These are phyloP conservation scores for Conops quadrifasciatus DNA, from an alignment of 2,888 invertebrate genomes.

Conservation along the genomic window DNA sequence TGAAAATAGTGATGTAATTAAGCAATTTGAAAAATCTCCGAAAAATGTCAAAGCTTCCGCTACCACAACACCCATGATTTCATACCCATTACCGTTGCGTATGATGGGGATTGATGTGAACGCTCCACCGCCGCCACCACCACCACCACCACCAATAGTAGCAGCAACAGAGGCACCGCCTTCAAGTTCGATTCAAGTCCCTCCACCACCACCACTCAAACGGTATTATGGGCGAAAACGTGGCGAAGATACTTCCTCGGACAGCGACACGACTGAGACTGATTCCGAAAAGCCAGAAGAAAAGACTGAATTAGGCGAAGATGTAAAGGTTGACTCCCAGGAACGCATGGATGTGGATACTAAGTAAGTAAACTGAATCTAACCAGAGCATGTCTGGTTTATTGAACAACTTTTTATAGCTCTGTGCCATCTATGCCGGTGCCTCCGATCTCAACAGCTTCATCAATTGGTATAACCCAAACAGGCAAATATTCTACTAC, in stretches of 20 bases:
- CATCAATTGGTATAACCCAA: conserved; percentile 63
- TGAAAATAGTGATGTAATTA: background rate
- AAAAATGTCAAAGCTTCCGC: background rate
- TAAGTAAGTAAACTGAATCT: conserved; percentile 54
- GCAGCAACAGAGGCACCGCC: conserved; percentile 28
- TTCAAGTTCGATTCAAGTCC: conserved; percentile 4
- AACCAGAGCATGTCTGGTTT: background rate
- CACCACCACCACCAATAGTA: background rate
- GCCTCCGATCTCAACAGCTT: conserved; percentile 66
- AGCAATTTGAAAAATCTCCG: conserved; percentile 3
- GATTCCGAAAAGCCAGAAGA: conserved; percentile 48
- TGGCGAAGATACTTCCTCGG: conserved; percentile 67
- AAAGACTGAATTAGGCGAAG: conserved; percentile 38
- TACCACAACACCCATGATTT: conserved; percentile 45
- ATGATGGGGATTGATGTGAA: conserved; percentile 40
- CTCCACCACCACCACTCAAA: conserved; percentile 65
- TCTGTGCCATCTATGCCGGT: conserved; percentile 60
- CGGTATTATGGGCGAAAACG: conserved; percentile 70
- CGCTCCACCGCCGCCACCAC: conserved; percentile 38
- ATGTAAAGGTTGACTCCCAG: conserved; percentile 57
- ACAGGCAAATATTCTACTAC: conserved; percentile 63
- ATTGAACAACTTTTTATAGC: conserved; percentile 47
- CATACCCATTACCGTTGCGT: conserved; percentile 51
- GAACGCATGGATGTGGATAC: conserved; percentile 58
- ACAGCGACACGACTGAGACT: conserved; percentile 48